Evolutionary conservation across 2,797 vertebrate species (phyloP), one percentile per base, ranked within the genome.

Genomic region (Catharus ustulatus): DNA sequence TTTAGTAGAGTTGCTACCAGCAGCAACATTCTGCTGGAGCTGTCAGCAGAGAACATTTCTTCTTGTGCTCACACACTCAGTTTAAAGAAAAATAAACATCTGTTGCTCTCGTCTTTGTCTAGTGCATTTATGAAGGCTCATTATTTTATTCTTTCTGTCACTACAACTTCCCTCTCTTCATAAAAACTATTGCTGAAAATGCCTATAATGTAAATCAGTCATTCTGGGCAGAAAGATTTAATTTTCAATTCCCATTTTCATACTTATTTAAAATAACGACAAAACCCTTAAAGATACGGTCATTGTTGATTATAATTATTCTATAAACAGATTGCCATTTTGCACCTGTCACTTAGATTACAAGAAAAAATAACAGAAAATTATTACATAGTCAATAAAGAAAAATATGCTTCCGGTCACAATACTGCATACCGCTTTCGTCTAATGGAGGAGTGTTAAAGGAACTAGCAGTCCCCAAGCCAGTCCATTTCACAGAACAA

Each of bases 181-280:
- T 36, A 84, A 85, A 85, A 89, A 59, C 3, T 12, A 52, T 48
- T n/a, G n/a, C 51, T 91, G 68, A 38, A 62, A 91, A 73, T 27
- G 67, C 51, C 84, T 72, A 32, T 77, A 71, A 63, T 38, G 67
- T 51, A 91, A 66, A 93, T 78, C 84, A 63, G 59, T 87, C 69
- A 93, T 73, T 94, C 68, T 73, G 8, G 15, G 32, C 51, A 93
- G 61, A 84, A 88, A 72, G 59, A 84, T 71, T 94, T 92, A 6
- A 80, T 88, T 90, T 96, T 69, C 49, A 94, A 77, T 87, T 93
- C n/a, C 40, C 67, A 69, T 94, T 89, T 93, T 86, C 71, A 58
- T 71, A 57, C 40, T 84, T 58, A 94, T 89, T 91, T 58, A 80
- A 90, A 92, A 58, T 42, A 88, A 48, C 32, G 59, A 84, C 22